A percentile compares a stretch with the other conserved stretches of the same genome.
phyloP scores from a whole-genome alignment of 2,113 vertebrate genomes.

The Xiphias gladius region DNA sequence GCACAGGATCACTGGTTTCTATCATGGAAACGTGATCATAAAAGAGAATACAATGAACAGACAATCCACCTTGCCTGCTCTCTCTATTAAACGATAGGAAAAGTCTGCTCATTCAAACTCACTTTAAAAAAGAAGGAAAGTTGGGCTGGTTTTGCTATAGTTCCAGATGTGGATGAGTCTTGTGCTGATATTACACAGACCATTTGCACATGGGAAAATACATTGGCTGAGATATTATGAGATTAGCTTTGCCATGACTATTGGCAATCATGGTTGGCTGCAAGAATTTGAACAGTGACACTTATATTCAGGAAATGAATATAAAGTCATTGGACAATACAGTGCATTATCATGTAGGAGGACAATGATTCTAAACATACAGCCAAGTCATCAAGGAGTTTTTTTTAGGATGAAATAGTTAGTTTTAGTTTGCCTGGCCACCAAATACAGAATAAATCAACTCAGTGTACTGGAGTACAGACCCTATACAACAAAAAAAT shows the following conservation, averaged over 20 bases:
- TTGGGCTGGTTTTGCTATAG: conserved; percentile 26
- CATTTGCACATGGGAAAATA: conserved; percentile 26
- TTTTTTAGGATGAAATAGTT: no score
- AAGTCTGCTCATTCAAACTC: conserved; percentile 59
- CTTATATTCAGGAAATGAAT: neutral
- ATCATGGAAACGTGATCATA: conserved; percentile 71
- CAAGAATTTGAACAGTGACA: neutral
- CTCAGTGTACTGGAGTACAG: neutral
- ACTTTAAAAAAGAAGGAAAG: conserved; percentile 30
- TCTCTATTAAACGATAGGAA: conserved; percentile 62
- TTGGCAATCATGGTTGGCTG: conserved; percentile 7
- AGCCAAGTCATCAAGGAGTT: no score
- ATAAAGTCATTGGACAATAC: neutral
- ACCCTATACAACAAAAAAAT: neutral
- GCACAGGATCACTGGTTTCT: conserved; percentile 45
- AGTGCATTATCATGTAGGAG: neutral
- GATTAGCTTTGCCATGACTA: conserved; percentile 24
- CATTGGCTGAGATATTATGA: conserved; percentile 21
- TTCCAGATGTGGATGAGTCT: conserved; percentile 62
- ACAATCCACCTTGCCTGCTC: conserved; percentile 58
- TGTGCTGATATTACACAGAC: conserved; percentile 40
- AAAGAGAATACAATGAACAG: conserved; percentile 60
- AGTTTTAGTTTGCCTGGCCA: no score
- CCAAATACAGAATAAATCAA: no score
- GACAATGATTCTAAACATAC: neutral